Evolutionary conservation across 2,797 vertebrate genomes (phyloP).

Genomic region (Protonibea diacanthus): DNA sequence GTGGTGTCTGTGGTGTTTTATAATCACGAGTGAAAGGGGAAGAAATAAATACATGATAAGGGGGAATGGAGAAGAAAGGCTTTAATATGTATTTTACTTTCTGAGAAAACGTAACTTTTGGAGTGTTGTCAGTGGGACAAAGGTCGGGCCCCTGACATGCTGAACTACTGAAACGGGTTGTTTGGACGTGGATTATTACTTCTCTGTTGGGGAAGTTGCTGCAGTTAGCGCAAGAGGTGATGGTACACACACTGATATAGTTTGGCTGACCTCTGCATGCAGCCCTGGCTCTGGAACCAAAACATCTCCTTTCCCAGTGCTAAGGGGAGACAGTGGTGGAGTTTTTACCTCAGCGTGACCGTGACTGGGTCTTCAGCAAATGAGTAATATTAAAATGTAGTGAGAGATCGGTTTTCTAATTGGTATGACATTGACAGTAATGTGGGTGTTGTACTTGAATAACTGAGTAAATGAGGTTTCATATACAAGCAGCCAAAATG

Average conservation of each 20-base stretch:
- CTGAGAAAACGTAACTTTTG: conserved; percentile 2
- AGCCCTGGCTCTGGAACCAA: neutral
- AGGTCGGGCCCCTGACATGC: neutral
- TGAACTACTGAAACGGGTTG: conserved; percentile 1
- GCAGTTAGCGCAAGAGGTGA: conserved; percentile 1
- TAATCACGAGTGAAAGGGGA: conserved; percentile 49
- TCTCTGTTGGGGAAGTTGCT: neutral
- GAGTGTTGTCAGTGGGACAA: conserved; percentile 7
- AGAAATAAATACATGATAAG: conserved; percentile 30
- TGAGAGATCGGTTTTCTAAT: conserved; percentile 1
- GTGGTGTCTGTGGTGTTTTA: conserved; percentile 38
- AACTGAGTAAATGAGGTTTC: neutral
- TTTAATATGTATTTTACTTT: conserved; percentile 18
- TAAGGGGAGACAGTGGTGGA: neutral
- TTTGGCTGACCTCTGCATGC: neutral
- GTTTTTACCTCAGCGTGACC: neutral
- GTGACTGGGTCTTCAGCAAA: neutral
- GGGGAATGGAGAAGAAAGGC: conserved; percentile 21
- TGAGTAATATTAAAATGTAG: conserved; percentile 2
- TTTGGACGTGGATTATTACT: neutral
- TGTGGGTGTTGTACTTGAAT: neutral
- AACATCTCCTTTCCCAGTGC: neutral
- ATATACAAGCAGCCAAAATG: neutral
- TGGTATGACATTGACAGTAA: neutral
- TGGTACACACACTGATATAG: neutral